Percentiles rank a stretch among this genome's conserved stretches.
These are phyloP conservation scores for Zaprionus davidi DNA, from an alignment of 1,140 invertebrate genomes.

Conservation along the genomic window DNA sequence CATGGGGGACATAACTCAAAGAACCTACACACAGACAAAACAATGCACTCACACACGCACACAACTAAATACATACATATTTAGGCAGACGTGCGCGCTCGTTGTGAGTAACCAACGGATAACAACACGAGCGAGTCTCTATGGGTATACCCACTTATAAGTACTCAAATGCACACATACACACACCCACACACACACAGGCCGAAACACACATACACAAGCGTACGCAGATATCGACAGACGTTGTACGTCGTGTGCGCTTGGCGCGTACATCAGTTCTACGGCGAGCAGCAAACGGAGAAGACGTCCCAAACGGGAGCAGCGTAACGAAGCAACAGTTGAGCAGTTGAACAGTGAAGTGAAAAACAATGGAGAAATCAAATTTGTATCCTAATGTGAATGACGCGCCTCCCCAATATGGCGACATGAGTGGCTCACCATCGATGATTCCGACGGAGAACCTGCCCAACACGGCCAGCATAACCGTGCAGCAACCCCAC, in stretches of 20 bases:
- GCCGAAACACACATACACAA: not conserved
- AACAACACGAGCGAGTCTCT: not conserved
- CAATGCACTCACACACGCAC: not conserved
- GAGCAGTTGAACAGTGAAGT: not conserved
- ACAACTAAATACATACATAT: not conserved
- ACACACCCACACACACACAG: not conserved
- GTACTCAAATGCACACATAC: not conserved
- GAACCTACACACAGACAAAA: not conserved
- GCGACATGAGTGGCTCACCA: constrained; percentile 26
- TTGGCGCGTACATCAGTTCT: constrained; percentile 15
- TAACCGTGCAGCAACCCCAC: constrained; percentile 29
- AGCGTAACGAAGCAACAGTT: not conserved
- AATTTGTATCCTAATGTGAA: constrained; percentile 27
- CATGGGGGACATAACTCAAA: not conserved
- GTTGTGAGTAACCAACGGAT: not conserved
- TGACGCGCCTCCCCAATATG: constrained; percentile 36
- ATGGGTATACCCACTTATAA: no score
- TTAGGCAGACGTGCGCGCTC: not conserved
- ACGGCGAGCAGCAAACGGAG: constrained; percentile 8
- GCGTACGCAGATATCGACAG: not conserved
- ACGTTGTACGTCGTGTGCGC: not conserved
- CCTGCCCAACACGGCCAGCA: not conserved
- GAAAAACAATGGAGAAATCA: constrained; percentile 33
- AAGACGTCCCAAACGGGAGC: constrained; percentile 16
- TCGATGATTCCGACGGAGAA: constrained; percentile 32